Evolutionary conservation across 2,888 invertebrate species (phyloP), one percentile per base, ranked within the genome.

Genomic region (Aporophyla lueneburgensis): DNA sequence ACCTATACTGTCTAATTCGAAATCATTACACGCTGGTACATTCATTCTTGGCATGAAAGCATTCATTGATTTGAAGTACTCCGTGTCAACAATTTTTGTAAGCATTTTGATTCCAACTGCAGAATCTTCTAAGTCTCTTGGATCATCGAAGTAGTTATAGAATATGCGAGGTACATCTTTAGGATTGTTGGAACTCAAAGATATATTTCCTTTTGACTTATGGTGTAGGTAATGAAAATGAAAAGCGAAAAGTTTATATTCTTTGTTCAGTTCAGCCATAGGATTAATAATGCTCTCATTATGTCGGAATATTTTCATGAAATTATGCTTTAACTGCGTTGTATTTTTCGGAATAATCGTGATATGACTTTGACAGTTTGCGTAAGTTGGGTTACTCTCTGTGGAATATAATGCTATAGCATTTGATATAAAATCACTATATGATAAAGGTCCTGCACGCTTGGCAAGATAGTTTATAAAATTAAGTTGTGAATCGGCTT

Each of bases 1-100:
- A 10, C 62, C 67, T 19, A 24, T 16, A 67, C 74, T 72, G 83
- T 10, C 92, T 92, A 54, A 24, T 74, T 77, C 72, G 14, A 76
- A 88, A 3, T 56, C 65, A 62, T 87, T 69, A 73, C 86, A 87
- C 2, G 63, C 72, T 40, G 74, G 68, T 19, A 73, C 51, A 33
- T 78, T 63, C 14, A 86, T 74, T 43, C 86, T 79, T 46, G 74
- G 75, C 12, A 85, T 6, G 19, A 78, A 86, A 12, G 68, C 83
- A 5, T 76, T 76, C 5, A 76, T 78, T 21, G 79, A 80, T 70
- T 78, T 78, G 14, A 86, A 83, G 24, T 62, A 84, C 16, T 54
- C 24, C 2, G 84, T 78, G 4, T 84, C 54, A 5, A 83, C 12
- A 54, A 86, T 76, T 75, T 63, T 71, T 19, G 78, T 59, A 10